These are phyloP conservation scores for Ia io DNA, from an alignment of 2,113 vertebrate species.

Conservation along the genomic window DNA sequence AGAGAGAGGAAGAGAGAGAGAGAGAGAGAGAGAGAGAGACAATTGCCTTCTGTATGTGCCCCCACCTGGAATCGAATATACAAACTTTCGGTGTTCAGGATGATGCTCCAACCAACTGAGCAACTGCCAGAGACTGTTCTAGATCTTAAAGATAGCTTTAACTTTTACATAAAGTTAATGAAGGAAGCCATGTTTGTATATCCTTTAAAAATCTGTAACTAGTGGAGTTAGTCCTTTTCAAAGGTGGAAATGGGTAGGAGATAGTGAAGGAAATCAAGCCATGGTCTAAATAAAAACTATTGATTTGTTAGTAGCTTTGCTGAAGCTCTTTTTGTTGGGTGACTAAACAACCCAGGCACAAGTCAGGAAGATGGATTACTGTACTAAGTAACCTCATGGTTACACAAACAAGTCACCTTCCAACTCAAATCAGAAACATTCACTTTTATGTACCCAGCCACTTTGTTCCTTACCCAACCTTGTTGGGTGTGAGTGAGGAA, in stretches of 20 bases:
- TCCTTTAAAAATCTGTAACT: not conserved
- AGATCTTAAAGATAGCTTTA: not conserved
- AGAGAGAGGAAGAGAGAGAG: not conserved
- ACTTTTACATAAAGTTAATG: not conserved
- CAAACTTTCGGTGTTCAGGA: not conserved
- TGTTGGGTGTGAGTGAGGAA: not conserved
- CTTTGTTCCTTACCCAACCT: not conserved
- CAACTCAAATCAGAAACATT: constrained; percentile 19
- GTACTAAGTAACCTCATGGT: not conserved
- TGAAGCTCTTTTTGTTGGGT: constrained; percentile 22
- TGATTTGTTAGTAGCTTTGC: constrained; percentile 44
- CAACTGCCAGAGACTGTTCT: not conserved
- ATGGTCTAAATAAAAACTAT: constrained; percentile 61
- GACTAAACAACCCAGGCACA: not conserved
- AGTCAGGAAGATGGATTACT: constrained; percentile 48
- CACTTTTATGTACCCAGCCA: not conserved
- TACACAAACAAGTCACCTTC: not conserved
- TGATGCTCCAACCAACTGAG: not conserved
- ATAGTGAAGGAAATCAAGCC: constrained; percentile 38
- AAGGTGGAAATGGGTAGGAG: not conserved
- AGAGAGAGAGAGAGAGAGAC: no score
- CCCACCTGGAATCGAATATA: not conserved
- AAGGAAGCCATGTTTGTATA: not conserved
- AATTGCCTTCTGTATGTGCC: not conserved
- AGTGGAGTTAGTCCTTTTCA: not conserved